Base-by-base conservation (phyloP, 2,113 vertebrate species). In the Dasyprocta punctata region DNA sequence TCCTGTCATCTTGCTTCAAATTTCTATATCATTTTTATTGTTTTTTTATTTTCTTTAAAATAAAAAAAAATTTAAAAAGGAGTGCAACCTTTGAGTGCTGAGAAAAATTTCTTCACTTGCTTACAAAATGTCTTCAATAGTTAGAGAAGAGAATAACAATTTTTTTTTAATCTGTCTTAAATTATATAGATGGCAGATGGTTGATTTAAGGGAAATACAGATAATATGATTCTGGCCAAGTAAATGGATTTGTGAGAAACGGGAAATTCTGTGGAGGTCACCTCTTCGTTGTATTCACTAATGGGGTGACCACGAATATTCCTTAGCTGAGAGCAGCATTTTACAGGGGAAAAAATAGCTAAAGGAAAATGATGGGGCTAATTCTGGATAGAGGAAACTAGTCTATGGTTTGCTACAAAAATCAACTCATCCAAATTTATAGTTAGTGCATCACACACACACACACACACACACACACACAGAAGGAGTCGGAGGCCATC, bases 51-150 rank as follows among this genome's bases (percentile, higher is more conserved):
- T 56, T 56, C 3, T 56, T 6, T 56, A 56, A 56, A 56, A 56
- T 17, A 56, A 19, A 56, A 56, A 56, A 56, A 54, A 19, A 56
- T 19, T 56, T 17, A 54, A 38, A 30, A 58, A n/a, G 81, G 26
- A 67, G 13, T 78, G 26, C 28, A 78, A 49, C 13, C 26, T 77
- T 49, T 78, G 44, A 49, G 44, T 80, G 13, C 1, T 67, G 1
- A 95, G 30, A 36, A 78, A 5, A 16, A 60, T 41, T n/a, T 58
- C 0, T 75, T 24, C 85, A 4, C 12, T 78, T 65, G 3, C 17
- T 92, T 91, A 26, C 0, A 83, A 91, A 65, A 86, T 33, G 52
- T 88, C 90, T 73, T 92, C 26, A 54, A 80, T 84, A 89, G 87
- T 87, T 78, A 67, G 8, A 49, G 13, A 3, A 44, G 1, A 84